Evolutionary conservation across 2,113 vertebrate genomes (phyloP), one percentile per base, ranked within the genome.

Genomic region (Nerophis ophidion): DNA sequence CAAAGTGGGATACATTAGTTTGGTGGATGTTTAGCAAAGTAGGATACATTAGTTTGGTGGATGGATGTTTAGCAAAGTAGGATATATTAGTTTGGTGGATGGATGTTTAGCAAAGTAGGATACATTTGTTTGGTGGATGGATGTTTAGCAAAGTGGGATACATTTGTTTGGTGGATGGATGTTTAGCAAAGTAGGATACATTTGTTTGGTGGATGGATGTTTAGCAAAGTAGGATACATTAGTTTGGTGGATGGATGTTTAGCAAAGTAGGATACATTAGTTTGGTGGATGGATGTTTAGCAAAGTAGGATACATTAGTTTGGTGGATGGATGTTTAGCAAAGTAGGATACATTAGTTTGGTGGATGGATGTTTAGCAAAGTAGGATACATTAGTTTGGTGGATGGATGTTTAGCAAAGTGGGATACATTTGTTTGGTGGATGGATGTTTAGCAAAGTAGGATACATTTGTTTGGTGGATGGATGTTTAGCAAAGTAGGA

Each of bases 391-490:
- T 66, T 36, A 35, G 57, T 68, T 66, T 48, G 66, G 57, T n/a
- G n/a, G n/a, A n/a, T 66, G 34, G 47, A 33, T 59, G 47, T 70
- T 63, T 46, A 64, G 52, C 10, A 52, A 55, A 66, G 61, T 7
- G 56, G 68, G 76, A 77, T 81, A 70, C 75, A 74, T 66, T 36
- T 40, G 57, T 68, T 66, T 48, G 66, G 57, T n/a, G n/a, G n/a
- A n/a, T 66, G 34, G 47, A 33, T 59, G 47, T 70, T 63, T 46
- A 64, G 52, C 10, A 52, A 55, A 66, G 61, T 7, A 57, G 68
- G 76, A 77, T 81, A 70, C 75, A 74, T 66, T 36, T 40, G 57
- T 68, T 66, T 48, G 66, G 57, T n/a, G n/a, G n/a, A n/a, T 66
- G 34, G 47, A 33, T 59, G 47, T 70, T 63, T 46, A 64, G 52